These are phyloP conservation scores for Eulimnadia texana DNA, from an alignment of 1,140 invertebrate species.

Conservation along the genomic window DNA sequence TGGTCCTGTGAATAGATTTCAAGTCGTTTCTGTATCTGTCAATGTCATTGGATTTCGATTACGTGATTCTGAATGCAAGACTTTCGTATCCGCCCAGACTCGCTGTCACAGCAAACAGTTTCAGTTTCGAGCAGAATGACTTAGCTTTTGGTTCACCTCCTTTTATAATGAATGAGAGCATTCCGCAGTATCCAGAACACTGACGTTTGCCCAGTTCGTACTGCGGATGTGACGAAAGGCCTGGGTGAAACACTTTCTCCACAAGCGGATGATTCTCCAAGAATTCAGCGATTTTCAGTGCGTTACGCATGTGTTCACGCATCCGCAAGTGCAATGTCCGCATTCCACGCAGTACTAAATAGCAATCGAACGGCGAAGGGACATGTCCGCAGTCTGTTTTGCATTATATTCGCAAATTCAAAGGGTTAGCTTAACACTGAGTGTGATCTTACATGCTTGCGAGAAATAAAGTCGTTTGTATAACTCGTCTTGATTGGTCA, in stretches of 20 bases:
- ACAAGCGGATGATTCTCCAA: constrained; percentile 62
- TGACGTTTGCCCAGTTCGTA: constrained; percentile 67
- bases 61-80: constrained; percentile 44
- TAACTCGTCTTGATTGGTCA: constrained; percentile 33
- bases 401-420: background rate
- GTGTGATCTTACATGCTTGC: constrained; percentile 25
- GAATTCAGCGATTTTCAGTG: constrained; percentile 57
- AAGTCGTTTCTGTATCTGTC: background rate
- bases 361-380: constrained; percentile 48
- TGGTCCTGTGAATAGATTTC: constrained; percentile 21
- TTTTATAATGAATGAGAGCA: constrained; percentile 76
- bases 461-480: constrained; percentile 34
- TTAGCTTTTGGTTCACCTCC: constrained; percentile 54
- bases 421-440: background rate
- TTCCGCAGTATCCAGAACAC: constrained; percentile 77
- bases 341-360: constrained; percentile 41
- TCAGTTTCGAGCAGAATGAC: constrained; percentile 58
- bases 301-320: constrained; percentile 58
- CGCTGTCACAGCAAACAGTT: constrained; percentile 77
- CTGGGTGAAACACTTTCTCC: constrained; percentile 69
- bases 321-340: constrained; percentile 41
- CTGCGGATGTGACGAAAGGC: constrained; percentile 77
- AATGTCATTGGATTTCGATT: background rate
- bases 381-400: constrained; percentile 33
- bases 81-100: constrained; percentile 92